phyloP scores from a whole-genome alignment of 1,140 invertebrate genomes.

The Drosophila lacteicornis region DNA sequence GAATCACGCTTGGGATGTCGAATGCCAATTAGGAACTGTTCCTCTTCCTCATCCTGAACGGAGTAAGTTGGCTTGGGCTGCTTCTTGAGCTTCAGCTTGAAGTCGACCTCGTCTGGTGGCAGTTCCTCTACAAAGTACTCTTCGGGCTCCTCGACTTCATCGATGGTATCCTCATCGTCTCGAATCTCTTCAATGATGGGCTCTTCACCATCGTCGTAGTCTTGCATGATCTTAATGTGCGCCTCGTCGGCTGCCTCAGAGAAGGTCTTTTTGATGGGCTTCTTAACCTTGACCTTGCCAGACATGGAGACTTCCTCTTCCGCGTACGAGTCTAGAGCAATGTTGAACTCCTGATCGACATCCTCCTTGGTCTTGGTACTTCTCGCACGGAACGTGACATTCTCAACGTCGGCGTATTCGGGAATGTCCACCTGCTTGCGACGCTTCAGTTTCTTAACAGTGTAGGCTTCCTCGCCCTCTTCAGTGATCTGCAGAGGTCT shows the following conservation, averaged over 20 bases:
- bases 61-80: slow-evolving; percentile 74
- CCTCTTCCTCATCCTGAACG: slow-evolving; percentile 85
- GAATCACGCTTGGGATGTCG: slow-evolving; percentile 84
- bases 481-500: slow-evolving; percentile 86
- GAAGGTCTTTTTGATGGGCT: slow-evolving; percentile 89
- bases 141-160: slow-evolving; percentile 88
- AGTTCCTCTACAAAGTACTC: slow-evolving; percentile 86
- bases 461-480: slow-evolving; percentile 90
- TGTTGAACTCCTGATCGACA: slow-evolving; percentile 94
- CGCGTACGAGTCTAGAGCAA: slow-evolving; percentile 92
- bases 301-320: slow-evolving; percentile 94
- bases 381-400: slow-evolving; percentile 90
- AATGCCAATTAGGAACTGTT: slow-evolving; percentile 87
- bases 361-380: slow-evolving; percentile 91
- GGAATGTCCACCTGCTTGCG: slow-evolving; percentile 87
- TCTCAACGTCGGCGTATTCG: slow-evolving; percentile 90
- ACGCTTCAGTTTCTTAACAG: slow-evolving; percentile 89
- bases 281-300: slow-evolving; percentile 91
- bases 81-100: slow-evolving; percentile 86
- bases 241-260: slow-evolving; percentile 90
- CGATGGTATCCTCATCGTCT: slow-evolving; percentile 87
- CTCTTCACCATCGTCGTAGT: slow-evolving; percentile 88
- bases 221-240: slow-evolving; percentile 89
- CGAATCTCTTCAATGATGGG: slow-evolving; percentile 90
- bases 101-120: slow-evolving; percentile 85